A percentile compares a stretch with the other conserved stretches of the same genome.
These are phyloP conservation scores for Chelon labrosus DNA, from an alignment of 2,797 vertebrate genomes.

Conservation along the genomic window DNA sequence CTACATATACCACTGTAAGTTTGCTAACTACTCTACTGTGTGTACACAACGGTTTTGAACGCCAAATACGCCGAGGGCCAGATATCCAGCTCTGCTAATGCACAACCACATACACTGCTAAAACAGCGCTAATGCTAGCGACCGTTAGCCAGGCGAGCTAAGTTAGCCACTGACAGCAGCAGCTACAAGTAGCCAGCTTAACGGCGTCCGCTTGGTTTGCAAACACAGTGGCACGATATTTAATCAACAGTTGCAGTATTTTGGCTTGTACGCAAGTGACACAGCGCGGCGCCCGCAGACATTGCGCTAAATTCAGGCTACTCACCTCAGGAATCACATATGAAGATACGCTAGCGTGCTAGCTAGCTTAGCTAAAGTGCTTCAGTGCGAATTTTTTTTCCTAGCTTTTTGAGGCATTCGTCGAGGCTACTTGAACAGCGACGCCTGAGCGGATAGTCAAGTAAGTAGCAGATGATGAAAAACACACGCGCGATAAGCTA, in stretches of 20 bases:
- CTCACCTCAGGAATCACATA: conserved; percentile 94
- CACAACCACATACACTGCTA: conserved; percentile 27
- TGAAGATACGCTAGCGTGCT: conserved; percentile 83
- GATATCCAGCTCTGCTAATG: conserved; percentile 25
- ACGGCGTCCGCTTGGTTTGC: conserved; percentile 21
- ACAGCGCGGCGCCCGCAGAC: rapidly evolving
- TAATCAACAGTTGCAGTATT: not conserved
- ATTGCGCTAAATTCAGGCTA: conserved; percentile 34
- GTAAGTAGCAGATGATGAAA: conserved; percentile 59
- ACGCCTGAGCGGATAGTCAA: conserved; percentile 78
- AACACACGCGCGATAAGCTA: conserved; percentile 60
- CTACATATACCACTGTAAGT: not conserved
- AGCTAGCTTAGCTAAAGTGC: conserved; percentile 95
- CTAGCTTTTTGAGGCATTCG: conserved; percentile 96
- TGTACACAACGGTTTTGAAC: not conserved
- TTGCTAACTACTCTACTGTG: not conserved
- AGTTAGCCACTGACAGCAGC: conserved; percentile 48
- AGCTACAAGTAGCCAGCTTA: conserved; percentile 57
- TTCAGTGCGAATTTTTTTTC: conserved; percentile 94
- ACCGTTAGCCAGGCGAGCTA: conserved; percentile 54
- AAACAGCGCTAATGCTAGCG: conserved; percentile 49
- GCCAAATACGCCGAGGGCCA: conserved; percentile 25
- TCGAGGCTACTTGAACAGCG: conserved; percentile 92
- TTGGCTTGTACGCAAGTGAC: conserved; percentile 2
- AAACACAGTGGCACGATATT: not conserved